These are phyloP conservation scores for Coregonus sp. DNA, from an alignment of 2,797 vertebrate genomes.

Conservation along the genomic window DNA sequence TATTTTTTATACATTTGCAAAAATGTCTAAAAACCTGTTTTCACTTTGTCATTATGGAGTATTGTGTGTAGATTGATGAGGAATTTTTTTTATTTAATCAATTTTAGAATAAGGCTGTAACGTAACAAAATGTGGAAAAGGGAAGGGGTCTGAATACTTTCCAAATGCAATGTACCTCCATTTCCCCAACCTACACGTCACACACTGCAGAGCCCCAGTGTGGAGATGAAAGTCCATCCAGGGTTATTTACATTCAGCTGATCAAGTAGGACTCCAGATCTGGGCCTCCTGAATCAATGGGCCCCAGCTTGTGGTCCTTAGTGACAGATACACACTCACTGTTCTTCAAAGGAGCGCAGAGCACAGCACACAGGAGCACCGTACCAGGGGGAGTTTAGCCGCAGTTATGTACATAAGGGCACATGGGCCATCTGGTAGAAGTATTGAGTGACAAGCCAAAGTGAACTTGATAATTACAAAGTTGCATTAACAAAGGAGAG, in stretches of 20 bases:
- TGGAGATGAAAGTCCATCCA: constrained; percentile 37
- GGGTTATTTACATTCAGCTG: constrained; percentile 53
- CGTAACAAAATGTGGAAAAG: too few relatives aligned
- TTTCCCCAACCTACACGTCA: constrained; percentile 10
- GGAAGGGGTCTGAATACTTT: too few relatives aligned
- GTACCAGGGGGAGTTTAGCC: constrained; percentile 37
- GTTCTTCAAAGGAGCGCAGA: constrained; percentile 61
- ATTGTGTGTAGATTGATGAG: too few relatives aligned
- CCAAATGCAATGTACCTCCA: not conserved
- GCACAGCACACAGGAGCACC: constrained; percentile 43
- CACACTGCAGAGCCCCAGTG: constrained; percentile 17
- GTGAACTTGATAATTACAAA: constrained; percentile 46
- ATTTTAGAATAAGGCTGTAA: too few relatives aligned
- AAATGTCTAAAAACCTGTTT: too few relatives aligned
- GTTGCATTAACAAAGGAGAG: not conserved
- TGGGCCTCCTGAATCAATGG: constrained; percentile 54
- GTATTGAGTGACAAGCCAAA: constrained; percentile 57
- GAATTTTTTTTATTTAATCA: too few relatives aligned
- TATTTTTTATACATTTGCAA: too few relatives aligned
- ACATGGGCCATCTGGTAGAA: constrained; percentile 14
- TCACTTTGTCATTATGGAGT: too few relatives aligned
- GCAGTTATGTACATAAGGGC: constrained; percentile 37
- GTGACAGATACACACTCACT: constrained; percentile 34
- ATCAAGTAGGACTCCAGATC: constrained; percentile 36
- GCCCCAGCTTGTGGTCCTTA: constrained; percentile 47